phyloP scores from a whole-genome alignment of 2,113 vertebrate genomes.

The Tor tambroides region DNA sequence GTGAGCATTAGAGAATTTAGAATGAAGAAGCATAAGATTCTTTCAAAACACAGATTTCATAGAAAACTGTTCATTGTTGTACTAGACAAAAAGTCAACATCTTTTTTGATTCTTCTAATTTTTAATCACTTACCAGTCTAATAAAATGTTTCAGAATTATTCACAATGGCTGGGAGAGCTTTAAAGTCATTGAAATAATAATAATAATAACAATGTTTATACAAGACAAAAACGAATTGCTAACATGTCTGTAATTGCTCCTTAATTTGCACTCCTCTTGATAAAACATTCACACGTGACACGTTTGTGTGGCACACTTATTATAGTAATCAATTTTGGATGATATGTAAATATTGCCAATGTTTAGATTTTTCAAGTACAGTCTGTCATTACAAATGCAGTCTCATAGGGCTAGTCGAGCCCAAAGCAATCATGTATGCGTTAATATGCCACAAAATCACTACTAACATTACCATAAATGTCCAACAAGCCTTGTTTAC shows the following conservation, averaged over 20 bases:
- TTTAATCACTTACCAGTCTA: background rate
- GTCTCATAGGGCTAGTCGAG: background rate
- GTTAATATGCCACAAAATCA: conserved; percentile 8
- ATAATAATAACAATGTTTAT: background rate
- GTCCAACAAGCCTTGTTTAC: conserved; percentile 11
- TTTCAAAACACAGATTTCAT: background rate
- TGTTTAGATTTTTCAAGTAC: conserved; percentile 29
- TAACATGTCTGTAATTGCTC: background rate
- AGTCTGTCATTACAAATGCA: conserved; percentile 14
- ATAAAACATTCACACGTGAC: conserved; percentile 26
- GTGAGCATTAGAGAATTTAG: background rate
- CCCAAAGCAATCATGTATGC: background rate
- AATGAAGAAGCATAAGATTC: background rate
- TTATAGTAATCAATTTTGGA: conserved; percentile 1
- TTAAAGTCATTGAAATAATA: background rate
- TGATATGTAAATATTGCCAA: conserved; percentile 19
- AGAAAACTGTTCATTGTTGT: background rate
- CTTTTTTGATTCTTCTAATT: background rate
- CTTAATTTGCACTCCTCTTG: background rate
- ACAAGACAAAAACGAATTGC: background rate
- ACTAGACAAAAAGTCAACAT: background rate
- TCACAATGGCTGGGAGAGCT: background rate
- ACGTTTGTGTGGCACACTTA: background rate
- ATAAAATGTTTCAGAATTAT: conserved; percentile 5
- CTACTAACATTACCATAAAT: conserved; percentile 30